phyloP scores from a whole-genome alignment of 1,140 invertebrate genomes.

The Diachasmimorpha longicaudata region DNA sequence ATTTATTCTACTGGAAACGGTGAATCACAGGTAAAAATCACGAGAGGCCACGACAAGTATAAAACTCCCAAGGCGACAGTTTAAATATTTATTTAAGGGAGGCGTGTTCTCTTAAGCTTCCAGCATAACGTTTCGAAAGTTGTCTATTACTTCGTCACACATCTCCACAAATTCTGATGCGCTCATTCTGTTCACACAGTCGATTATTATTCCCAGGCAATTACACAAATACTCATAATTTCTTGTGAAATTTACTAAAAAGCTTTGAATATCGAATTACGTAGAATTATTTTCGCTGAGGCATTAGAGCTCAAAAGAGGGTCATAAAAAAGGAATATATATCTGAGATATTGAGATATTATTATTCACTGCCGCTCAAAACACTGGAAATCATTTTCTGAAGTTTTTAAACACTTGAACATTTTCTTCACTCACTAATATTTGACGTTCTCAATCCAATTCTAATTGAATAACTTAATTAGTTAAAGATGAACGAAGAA shows the following conservation, averaged over 20 bases:
- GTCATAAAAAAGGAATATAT: too few species aligned
- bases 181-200: background rate
- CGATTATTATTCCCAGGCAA: background rate
- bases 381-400: background rate
- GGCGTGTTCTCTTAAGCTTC: background rate
- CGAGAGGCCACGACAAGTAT: background rate
- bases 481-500: too few species aligned
- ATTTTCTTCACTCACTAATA: background rate
- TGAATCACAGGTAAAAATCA: too few species aligned
- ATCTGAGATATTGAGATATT: background rate
- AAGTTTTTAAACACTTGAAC: background rate
- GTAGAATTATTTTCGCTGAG: background rate
- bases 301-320: background rate
- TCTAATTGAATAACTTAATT: too few species aligned
- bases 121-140: background rate
- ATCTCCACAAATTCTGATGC: too few species aligned
- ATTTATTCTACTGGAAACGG: too few species aligned
- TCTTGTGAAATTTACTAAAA: background rate
- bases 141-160: too few species aligned
- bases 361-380: too few species aligned
- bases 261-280: too few species aligned
- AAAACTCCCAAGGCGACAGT: conserved; percentile 12
- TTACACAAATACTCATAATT: background rate
- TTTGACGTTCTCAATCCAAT: background rate
- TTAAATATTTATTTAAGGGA: conserved; percentile 37